Evolutionary conservation across 2,113 vertebrate species (phyloP).

Genomic region (Toxostoma redivivum): DNA sequence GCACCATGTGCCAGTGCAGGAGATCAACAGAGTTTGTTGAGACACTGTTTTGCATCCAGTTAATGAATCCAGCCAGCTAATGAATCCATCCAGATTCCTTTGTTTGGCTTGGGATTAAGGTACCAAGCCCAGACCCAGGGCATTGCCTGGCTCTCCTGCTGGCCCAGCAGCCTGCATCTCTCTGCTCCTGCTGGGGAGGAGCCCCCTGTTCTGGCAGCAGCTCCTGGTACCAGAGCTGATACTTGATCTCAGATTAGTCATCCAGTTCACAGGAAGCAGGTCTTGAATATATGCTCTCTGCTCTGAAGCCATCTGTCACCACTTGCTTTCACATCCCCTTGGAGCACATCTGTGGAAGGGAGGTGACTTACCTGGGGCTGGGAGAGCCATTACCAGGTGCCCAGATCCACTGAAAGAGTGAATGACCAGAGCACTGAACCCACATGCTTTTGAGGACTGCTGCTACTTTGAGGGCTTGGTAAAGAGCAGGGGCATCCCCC

Average conservation of each 20-base stretch:
- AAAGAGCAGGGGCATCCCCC: not conserved
- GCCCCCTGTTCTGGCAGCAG: not conserved
- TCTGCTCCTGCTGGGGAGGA: not conserved
- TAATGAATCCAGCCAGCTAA: not conserved
- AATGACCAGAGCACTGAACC: not conserved
- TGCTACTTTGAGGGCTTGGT: not conserved
- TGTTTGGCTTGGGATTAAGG: not conserved
- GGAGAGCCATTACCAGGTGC: rapidly evolving
- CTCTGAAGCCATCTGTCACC: slow-evolving; percentile 54
- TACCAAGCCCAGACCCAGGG: not conserved
- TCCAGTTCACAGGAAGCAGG: slow-evolving; percentile 19
- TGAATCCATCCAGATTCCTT: not conserved
- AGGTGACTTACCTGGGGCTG: slow-evolving; percentile 10
- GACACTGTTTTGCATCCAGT: not conserved
- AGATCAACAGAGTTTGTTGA: not conserved
- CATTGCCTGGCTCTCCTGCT: not conserved
- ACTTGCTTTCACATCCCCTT: slow-evolving; percentile 12
- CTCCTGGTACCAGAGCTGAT: not conserved
- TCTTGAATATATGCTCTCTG: slow-evolving; percentile 28
- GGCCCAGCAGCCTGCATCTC: not conserved
- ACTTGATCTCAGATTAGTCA: slow-evolving; percentile 45
- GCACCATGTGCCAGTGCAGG: not conserved
- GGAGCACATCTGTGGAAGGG: not conserved
- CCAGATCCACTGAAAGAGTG: rapidly evolving
- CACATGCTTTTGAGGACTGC: rapidly evolving